Conservation (phyloP, 2,888 invertebrate species). For the Napeogenes sylphis region DNA sequence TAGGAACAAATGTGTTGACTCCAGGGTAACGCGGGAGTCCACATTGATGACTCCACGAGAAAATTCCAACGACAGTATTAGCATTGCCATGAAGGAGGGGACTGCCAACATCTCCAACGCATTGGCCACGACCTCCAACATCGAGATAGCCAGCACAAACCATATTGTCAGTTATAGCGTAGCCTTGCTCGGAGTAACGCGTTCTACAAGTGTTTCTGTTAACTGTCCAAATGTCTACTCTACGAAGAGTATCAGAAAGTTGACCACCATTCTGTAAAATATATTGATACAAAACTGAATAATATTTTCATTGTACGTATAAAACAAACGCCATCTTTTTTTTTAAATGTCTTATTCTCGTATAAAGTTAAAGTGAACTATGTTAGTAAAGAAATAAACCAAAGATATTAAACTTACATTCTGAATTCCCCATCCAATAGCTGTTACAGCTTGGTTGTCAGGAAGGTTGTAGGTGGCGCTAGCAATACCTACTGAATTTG, state of each 20-base stretch:
- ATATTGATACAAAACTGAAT: slow-evolving; percentile 23
- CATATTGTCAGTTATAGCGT: slow-evolving; percentile 46
- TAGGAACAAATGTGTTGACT: slow-evolving; percentile 4
- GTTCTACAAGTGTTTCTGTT: slow-evolving; percentile 40
- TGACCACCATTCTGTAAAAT: slow-evolving; percentile 38
- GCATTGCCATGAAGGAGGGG: slow-evolving; percentile 51
- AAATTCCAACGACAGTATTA: slow-evolving; percentile 28
- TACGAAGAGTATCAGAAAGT: slow-evolving; percentile 22
- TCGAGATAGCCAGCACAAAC: slow-evolving; percentile 53
- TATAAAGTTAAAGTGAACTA: background rate
- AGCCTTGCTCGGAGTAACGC: slow-evolving; percentile 36
- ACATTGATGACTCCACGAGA: slow-evolving; percentile 31
- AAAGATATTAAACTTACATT: slow-evolving; percentile 16
- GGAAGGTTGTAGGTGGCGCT: slow-evolving; percentile 43
- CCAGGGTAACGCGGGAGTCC: background rate
- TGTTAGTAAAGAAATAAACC: no score
- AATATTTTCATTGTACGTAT: background rate
- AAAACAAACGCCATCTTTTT: no score
- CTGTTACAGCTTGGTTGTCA: slow-evolving; percentile 49
- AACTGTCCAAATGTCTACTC: slow-evolving; percentile 39
- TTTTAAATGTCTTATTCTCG: no score
- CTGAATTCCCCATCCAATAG: slow-evolving; percentile 58
- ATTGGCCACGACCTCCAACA: slow-evolving; percentile 58
- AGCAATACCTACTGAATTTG: slow-evolving; percentile 40
- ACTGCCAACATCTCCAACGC: slow-evolving; percentile 56